A percentile compares a stretch with the other conserved stretches of the same genome.
Evolutionary conservation across 2,888 invertebrate species (phyloP).

Genomic region (Icerya purchasi): DNA sequence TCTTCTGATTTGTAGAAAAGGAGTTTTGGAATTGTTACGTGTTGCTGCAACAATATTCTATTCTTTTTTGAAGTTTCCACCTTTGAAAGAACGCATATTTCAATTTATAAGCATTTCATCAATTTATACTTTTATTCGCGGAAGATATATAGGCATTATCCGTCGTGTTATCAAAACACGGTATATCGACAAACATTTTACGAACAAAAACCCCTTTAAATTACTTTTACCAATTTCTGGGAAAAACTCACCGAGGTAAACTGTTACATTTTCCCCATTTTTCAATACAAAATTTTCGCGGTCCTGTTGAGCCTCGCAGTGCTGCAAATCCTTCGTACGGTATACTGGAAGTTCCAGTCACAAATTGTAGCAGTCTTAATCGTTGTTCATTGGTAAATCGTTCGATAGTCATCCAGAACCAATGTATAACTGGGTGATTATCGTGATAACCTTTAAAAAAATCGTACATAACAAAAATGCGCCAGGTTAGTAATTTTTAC

Average conservation of each 20-base stretch:
- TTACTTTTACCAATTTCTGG: neutral
- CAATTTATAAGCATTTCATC: no score
- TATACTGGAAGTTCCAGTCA: slow-evolving; percentile 92
- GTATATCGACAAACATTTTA: no score
- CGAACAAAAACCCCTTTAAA: no score
- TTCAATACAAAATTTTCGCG: slow-evolving; percentile 86
- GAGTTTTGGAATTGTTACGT: no score
- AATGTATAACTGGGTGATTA: slow-evolving; percentile 77
- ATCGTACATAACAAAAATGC: neutral
- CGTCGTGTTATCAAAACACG: no score
- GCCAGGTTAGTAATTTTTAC: no score
- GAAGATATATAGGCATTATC: no score
- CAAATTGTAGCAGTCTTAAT: slow-evolving; percentile 78
- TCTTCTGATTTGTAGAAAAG: no score
- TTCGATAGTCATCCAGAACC: slow-evolving; percentile 97
- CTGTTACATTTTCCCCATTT: slow-evolving; percentile 92
- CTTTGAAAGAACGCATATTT: no score
- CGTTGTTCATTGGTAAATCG: slow-evolving; percentile 86
- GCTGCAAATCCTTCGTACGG: slow-evolving; percentile 95
- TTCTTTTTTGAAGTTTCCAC: no score
- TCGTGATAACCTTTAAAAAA: slow-evolving; percentile 59
- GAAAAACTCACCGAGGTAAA: slow-evolving; percentile 44
- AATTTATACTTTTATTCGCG: no score
- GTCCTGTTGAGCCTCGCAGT: slow-evolving; percentile 82
- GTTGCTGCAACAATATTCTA: no score